A percentile compares a stretch with the other conserved stretches of the same genome.
phyloP scores from a whole-genome alignment of 2,888 invertebrate species.

The Helleia helle region DNA sequence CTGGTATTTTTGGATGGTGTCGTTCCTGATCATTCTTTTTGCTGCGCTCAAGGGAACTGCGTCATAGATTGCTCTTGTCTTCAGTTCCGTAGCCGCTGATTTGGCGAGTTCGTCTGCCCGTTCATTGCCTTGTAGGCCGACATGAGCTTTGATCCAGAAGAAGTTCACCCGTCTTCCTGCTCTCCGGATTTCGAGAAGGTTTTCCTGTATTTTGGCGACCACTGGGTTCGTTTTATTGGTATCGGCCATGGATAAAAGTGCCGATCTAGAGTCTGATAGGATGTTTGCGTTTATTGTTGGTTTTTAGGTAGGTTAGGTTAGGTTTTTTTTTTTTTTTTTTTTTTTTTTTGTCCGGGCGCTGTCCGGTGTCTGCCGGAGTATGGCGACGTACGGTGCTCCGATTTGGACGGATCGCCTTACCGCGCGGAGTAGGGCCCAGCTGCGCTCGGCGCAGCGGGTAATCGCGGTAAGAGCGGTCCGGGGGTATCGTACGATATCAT shows the following conservation, averaged over 20 bases:
- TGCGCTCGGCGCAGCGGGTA: no score
- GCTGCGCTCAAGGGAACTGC: not conserved
- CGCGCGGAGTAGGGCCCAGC: no score
- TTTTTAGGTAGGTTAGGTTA: no score
- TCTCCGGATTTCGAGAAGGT: not conserved
- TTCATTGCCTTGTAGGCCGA: not conserved
- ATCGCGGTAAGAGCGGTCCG: no score
- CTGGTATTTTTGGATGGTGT: not conserved
- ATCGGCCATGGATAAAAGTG: not conserved
- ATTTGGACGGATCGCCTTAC: no score
- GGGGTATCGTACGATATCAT: no score
- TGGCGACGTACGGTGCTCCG: no score
- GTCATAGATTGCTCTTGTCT: not conserved
- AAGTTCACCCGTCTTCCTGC: not conserved
- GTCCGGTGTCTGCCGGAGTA: no score
- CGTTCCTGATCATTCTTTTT: not conserved
- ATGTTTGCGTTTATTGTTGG: not conserved
- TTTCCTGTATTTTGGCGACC: not conserved
- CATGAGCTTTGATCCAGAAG: not conserved
- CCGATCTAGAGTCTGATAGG: slow-evolving; percentile 8
- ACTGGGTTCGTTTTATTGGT: not conserved
- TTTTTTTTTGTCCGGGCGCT: no score
- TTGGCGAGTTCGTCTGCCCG: not conserved
- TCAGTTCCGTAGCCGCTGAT: not conserved
- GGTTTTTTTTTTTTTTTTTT: no score